These are phyloP conservation scores for Lasiommata megera DNA, from an alignment of 2,888 invertebrate genomes.

Conservation along the genomic window DNA sequence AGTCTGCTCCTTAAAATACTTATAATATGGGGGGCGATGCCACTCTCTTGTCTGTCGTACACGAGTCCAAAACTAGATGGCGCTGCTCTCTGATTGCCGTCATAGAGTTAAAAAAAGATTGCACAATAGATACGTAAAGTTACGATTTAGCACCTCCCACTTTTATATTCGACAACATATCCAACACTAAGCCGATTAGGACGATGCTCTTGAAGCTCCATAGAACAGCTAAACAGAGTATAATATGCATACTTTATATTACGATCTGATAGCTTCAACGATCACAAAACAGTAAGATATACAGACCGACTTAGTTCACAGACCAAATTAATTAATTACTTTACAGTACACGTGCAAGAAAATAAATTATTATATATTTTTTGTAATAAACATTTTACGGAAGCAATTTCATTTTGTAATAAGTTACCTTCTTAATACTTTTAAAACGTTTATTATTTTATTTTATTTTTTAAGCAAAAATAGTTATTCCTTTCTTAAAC, in stretches of 20 bases:
- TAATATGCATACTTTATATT: slow-evolving; percentile 1
- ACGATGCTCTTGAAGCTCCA: background rate
- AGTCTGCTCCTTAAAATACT: too few species aligned
- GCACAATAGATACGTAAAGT: slow-evolving; percentile 9
- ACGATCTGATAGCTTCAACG: background rate
- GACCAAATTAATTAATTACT: background rate
- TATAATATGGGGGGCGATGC: too few species aligned
- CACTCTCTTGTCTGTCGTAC: too few species aligned
- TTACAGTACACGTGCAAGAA: background rate
- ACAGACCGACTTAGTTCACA: background rate
- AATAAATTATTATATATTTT: background rate
- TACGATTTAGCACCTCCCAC: slow-evolving; percentile 8
- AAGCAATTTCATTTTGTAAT: background rate
- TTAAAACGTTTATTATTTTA: background rate
- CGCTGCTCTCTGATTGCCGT: too few species aligned
- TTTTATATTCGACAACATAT: background rate
- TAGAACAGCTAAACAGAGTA: background rate
- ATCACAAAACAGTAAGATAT: background rate
- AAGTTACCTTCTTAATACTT: background rate
- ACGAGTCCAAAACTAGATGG: too few species aligned
- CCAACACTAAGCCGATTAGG: background rate
- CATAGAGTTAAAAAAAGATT: slow-evolving; percentile 10
- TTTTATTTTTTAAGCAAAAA: background rate
- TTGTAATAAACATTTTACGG: background rate
- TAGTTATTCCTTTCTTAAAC: background rate